phyloP scores from a whole-genome alignment of 1,140 invertebrate genomes.

The Yoshiicerus persimilis region DNA sequence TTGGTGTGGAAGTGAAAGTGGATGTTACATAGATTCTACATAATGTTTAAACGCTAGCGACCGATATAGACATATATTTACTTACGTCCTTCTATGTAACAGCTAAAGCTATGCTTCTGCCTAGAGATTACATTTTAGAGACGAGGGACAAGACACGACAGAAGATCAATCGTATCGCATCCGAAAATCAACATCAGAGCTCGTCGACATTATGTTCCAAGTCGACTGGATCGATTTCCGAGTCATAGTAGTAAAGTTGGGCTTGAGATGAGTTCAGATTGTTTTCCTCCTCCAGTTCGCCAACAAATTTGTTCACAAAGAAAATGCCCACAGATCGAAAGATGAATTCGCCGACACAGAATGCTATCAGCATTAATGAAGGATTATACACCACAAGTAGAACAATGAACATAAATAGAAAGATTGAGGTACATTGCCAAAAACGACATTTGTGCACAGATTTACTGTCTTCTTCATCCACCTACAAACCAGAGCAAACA shows the following conservation, averaged over 20 bases:
- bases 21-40: neutral
- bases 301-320: conserved; percentile 37
- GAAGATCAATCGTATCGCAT: conserved; percentile 19
- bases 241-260: conserved; percentile 39
- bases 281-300: conserved; percentile 35
- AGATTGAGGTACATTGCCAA: conserved; percentile 39
- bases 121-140: neutral
- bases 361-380: conserved; percentile 3
- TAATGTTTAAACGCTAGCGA: neutral
- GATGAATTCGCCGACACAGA: conserved; percentile 31
- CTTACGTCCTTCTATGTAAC: too few species aligned
- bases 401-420: conserved; percentile 34
- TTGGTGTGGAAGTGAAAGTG: neutral
- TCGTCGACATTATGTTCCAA: conserved; percentile 23
- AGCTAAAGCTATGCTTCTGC: neutral
- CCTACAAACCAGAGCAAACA: neutral
- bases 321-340: conserved; percentile 37
- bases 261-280: conserved; percentile 30
- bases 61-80: neutral
- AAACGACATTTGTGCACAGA: conserved; percentile 42
- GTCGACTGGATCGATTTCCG: conserved; percentile 6
- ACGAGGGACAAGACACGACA: neutral
- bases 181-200: conserved; percentile 25
- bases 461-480: conserved; percentile 38
- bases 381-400: conserved; percentile 25